Conservation (phyloP, 2,888 invertebrate genomes). For the Branchinecta sandiegonensis region DNA sequence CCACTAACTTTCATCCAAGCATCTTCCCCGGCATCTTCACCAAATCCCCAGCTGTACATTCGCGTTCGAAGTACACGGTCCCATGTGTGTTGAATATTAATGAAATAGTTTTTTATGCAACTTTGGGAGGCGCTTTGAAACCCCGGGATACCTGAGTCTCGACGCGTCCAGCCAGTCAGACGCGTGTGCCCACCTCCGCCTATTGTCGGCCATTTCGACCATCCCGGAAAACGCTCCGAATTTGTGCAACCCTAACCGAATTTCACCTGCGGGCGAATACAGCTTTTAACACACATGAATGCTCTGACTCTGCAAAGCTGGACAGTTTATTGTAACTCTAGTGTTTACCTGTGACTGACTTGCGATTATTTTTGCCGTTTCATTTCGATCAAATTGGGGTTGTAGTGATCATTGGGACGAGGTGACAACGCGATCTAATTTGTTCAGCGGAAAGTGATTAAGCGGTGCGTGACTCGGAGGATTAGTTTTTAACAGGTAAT, state of each 20-base stretch:
- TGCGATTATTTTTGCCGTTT: slow-evolving; percentile 8
- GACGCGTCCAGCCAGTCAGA: slow-evolving; percentile 4
- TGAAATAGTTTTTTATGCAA: slow-evolving; percentile 9
- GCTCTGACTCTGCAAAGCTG: not conserved
- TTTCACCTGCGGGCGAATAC: not conserved
- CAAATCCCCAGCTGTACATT: too few relatives aligned
- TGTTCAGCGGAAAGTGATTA: too few relatives aligned
- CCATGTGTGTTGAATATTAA: slow-evolving; percentile 1
- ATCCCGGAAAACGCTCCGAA: not conserved
- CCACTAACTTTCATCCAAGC: too few relatives aligned
- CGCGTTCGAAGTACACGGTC: not conserved
- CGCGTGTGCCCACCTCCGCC: not conserved
- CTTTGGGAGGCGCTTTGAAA: slow-evolving; percentile 2
- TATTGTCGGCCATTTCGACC: not conserved
- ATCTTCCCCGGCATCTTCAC: too few relatives aligned
- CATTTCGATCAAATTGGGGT: slow-evolving; percentile 10
- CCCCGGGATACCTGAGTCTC: not conserved
- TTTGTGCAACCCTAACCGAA: not conserved
- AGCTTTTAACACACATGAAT: not conserved
- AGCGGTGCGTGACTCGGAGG: too few relatives aligned
- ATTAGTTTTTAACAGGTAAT: too few relatives aligned
- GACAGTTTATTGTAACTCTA: slow-evolving; percentile 11
- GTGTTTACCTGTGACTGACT: slow-evolving; percentile 14
- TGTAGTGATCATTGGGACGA: not conserved
- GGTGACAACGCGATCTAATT: too few relatives aligned